phyloP scores from a whole-genome alignment of 2,797 vertebrate genomes.

The Poecile montanus region DNA sequence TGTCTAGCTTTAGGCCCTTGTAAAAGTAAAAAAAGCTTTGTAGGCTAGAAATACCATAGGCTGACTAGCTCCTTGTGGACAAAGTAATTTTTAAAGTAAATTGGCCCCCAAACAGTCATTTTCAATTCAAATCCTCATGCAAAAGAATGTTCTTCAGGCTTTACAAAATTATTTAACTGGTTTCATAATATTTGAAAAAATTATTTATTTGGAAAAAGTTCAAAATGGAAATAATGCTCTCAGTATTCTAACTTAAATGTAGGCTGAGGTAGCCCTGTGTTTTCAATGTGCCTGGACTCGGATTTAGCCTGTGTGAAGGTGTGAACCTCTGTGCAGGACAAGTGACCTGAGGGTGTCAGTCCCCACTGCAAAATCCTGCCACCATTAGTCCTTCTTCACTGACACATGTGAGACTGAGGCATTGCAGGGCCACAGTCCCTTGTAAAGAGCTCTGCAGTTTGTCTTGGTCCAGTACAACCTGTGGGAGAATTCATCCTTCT shows the following conservation, averaged over 20 bases:
- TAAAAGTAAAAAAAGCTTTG: constrained; percentile 31
- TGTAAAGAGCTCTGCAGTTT: neutral
- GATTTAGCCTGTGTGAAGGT: neutral
- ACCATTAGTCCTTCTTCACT: neutral
- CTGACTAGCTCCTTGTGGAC: neutral
- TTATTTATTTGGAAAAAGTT: neutral
- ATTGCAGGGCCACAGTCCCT: fast-evolving
- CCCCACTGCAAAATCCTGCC: neutral
- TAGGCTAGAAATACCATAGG: constrained; percentile 5
- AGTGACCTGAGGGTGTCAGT: neutral
- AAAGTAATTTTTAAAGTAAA: constrained; percentile 24
- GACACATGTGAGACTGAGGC: fast-evolving
- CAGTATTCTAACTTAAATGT: neutral
- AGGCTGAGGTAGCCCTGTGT: neutral
- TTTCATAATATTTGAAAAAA: constrained; percentile 31
- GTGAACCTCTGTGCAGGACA: neutral
- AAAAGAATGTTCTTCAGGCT: constrained; percentile 6
- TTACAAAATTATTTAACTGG: constrained; percentile 33
- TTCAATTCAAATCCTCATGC: constrained; percentile 6
- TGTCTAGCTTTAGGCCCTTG: neutral
- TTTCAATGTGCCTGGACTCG: neutral
- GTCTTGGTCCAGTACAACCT: neutral
- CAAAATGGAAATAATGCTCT: constrained; percentile 5
- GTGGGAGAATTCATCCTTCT: neutral
- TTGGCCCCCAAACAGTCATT: constrained; percentile 15